A percentile compares a stretch with the other conserved stretches of the same genome.
Evolutionary conservation across 30 jellyfish, hydroid and myxozoan species (phyloP).

Genomic region (Hydractinia echinata): DNA sequence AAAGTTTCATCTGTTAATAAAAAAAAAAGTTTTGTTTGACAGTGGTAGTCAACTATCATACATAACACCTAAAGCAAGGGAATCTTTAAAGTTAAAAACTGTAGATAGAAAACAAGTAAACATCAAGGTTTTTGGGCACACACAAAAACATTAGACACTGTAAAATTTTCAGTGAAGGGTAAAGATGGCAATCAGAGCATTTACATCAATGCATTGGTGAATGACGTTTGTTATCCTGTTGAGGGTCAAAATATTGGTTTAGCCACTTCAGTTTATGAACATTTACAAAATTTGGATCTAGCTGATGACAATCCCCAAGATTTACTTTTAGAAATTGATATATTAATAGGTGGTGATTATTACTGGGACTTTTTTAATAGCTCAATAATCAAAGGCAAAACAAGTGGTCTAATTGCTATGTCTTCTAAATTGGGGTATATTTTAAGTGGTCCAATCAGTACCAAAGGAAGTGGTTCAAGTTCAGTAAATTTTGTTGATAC

Average conservation of each 20-base stretch:
- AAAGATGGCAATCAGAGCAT: no score
- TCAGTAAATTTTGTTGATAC: conserved; percentile 1
- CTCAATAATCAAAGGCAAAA: neutral
- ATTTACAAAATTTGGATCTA: neutral
- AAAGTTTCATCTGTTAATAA: neutral
- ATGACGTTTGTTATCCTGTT: neutral
- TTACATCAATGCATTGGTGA: neutral
- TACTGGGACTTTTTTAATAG: no score
- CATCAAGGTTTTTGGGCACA: no score
- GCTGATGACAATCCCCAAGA: conserved; percentile 10
- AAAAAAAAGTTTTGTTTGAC: neutral
- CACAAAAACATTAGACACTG: no score
- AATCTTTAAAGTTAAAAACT: neutral
- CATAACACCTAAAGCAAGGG: neutral
- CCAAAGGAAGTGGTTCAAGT: neutral
- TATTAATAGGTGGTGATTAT: conserved; percentile 2
- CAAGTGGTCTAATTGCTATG: conserved; percentile 1
- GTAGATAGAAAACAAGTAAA: no score
- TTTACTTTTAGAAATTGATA: no score
- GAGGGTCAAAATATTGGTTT: neutral
- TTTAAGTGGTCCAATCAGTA: neutral
- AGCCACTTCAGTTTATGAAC: neutral
- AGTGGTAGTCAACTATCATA: conserved; percentile 11
- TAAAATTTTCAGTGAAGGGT: no score
- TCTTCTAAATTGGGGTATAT: conserved; percentile 1